phyloP scores from a whole-genome alignment of 1,140 invertebrate genomes.

The Polypedilum pembai region DNA sequence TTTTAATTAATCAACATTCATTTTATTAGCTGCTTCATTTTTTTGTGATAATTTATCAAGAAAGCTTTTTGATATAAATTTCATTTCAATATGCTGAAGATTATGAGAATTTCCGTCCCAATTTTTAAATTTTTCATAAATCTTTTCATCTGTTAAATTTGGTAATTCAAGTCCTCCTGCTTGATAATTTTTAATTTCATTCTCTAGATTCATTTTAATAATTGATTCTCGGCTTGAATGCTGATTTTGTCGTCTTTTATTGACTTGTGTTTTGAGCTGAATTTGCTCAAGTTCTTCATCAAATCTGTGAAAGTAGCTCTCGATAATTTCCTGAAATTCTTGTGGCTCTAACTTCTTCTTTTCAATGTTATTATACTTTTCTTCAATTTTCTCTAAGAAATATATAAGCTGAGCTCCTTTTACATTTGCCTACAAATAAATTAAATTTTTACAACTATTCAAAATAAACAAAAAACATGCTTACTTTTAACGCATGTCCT shows the following conservation, averaged over 20 bases:
- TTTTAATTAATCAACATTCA: background rate
- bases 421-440: constrained; percentile 53
- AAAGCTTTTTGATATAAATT: constrained; percentile 33
- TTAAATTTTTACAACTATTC: background rate
- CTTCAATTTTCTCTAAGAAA: constrained; percentile 56
- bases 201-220: constrained; percentile 60
- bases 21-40: background rate
- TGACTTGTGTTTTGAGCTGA: constrained; percentile 62
- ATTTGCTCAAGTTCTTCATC: constrained; percentile 72
- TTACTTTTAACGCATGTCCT: constrained; percentile 46
- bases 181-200: constrained; percentile 60
- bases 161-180: constrained; percentile 56
- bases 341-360: constrained; percentile 48
- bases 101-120: constrained; percentile 42
- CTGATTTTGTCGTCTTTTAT: constrained; percentile 56
- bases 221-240: constrained; percentile 67
- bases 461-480: background rate
- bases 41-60: background rate
- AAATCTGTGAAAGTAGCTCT: constrained; percentile 51
- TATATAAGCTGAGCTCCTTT: constrained; percentile 63
- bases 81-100: constrained; percentile 41
- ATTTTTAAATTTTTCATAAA: constrained; percentile 38
- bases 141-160: constrained; percentile 39
- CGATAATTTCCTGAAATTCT: constrained; percentile 51
- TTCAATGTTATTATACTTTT: constrained; percentile 36